Base-by-base conservation (phyloP, 2,113 vertebrate species). In the Clupea harengus region DNA sequence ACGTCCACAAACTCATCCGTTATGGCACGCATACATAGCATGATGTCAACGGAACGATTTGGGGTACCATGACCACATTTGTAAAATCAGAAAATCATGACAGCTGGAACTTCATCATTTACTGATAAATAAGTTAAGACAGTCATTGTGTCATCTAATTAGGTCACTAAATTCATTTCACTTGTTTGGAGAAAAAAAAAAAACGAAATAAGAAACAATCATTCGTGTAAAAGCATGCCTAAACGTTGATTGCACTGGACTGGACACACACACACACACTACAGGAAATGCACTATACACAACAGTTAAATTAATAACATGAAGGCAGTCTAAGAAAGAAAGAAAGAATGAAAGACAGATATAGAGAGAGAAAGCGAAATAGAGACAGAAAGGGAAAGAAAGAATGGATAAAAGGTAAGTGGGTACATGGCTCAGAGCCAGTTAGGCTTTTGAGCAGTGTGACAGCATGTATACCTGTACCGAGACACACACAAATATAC, bases 241-340 rank as follows among this genome's bases (percentile, higher is more conserved):
- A 85, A 82, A 86, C 84, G 83, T 11, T 90, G 87, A 90, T 92
- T 92, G 90, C 90, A 92, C 60, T 87, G 86, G 86, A 89, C 84
- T 88, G 84, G 88, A 87, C 88, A 87, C 83, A 87, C 13, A 87
- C 10, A 88, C 87, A 81, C 89, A 90, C 83, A 57, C 52, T 47
- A 87, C 88, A 90, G 88, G 88, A 91, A 90, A 91, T 86, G 89
- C 87, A 82, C 85, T 84, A 86, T 82, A 87, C 81, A 88, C 86
- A 81, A 85, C 87, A 89, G 87, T 89, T 88, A 89, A 86, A 93
- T 93, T 85, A 92, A 92, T 88, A 91, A 86, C 83, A 89, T 87
- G 32, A 86, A 90, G 87, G 85, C 82, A 88, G 86, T 39, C 25
- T 83, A 82, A 84, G 84, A 81, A 86, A 44, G 32, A 54, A 50